Conservation (phyloP, 2,888 invertebrate species). For the Ornithoptera alexandrae region DNA sequence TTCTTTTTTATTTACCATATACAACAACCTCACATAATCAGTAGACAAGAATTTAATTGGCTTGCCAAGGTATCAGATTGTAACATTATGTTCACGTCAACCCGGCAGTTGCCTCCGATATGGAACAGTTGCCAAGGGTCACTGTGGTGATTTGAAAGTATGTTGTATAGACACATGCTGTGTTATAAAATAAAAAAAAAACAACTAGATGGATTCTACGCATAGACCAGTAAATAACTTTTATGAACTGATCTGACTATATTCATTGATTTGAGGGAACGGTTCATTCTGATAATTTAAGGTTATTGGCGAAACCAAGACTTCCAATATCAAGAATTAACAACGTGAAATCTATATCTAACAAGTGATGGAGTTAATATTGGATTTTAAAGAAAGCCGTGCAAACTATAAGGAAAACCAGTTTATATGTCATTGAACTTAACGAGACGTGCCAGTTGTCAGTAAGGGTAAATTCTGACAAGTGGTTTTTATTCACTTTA, state of each 20-base stretch:
- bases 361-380: background rate
- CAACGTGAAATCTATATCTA: background rate
- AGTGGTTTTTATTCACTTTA: background rate
- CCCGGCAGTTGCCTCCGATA: background rate
- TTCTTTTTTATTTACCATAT: no score
- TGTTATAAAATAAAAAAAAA: no score
- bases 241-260: no score
- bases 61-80: background rate
- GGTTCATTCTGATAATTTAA: background rate
- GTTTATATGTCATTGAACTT: slow-evolving; percentile 11
- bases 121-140: background rate
- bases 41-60: background rate
- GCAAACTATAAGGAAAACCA: slow-evolving; percentile 17
- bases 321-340: background rate
- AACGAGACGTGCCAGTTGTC: background rate
- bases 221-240: no score
- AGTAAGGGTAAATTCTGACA: slow-evolving; percentile 1
- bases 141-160: no score
- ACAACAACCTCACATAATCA: no score
- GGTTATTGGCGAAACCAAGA: background rate
- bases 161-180: no score
- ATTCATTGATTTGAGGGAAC: no score
- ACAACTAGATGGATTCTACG: no score
- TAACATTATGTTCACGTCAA: background rate
- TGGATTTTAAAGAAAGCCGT: slow-evolving; percentile 2